Percentiles rank a stretch among this genome's conserved stretches.
Conservation (phyloP, 2,888 invertebrate genomes). For the Cistogaster globosa region DNA sequence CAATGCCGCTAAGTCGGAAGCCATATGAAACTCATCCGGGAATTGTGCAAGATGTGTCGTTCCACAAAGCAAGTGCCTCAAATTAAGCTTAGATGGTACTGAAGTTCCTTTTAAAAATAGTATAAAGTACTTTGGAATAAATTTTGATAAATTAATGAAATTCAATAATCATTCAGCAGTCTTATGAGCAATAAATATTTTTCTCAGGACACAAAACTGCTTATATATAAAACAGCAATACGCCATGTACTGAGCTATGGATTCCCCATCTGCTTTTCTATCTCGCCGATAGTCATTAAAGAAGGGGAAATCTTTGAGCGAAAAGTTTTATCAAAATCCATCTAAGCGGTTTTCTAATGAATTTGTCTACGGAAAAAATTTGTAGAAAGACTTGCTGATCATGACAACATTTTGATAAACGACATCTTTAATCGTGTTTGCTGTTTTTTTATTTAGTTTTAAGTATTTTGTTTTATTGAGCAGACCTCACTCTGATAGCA, state of each 20-base stretch:
- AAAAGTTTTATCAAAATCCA: neutral
- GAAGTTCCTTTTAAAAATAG: too few relatives aligned
- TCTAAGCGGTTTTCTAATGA: neutral
- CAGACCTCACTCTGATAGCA: too few relatives aligned
- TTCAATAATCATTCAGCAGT: constrained; percentile 9
- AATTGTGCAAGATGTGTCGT: too few relatives aligned
- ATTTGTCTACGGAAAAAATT: neutral
- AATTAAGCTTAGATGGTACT: neutral
- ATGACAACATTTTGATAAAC: too few relatives aligned
- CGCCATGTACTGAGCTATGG: neutral
- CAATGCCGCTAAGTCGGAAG: too few relatives aligned
- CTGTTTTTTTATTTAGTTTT: too few relatives aligned
- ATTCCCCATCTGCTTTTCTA: neutral
- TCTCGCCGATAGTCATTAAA: neutral
- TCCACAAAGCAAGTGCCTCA: too few relatives aligned
- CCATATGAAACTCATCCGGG: too few relatives aligned
- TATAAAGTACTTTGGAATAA: too few relatives aligned
- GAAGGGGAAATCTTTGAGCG: neutral
- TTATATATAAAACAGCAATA: neutral
- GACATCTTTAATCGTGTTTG: too few relatives aligned
- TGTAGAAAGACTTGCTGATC: too few relatives aligned
- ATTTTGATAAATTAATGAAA: constrained; percentile 4
- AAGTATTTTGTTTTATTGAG: too few relatives aligned
- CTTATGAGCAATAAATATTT: constrained; percentile 7
- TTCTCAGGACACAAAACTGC: neutral